These are phyloP conservation scores for Rhagoletis zephyria DNA, from an alignment of 1,140 invertebrate species.

Conservation along the genomic window DNA sequence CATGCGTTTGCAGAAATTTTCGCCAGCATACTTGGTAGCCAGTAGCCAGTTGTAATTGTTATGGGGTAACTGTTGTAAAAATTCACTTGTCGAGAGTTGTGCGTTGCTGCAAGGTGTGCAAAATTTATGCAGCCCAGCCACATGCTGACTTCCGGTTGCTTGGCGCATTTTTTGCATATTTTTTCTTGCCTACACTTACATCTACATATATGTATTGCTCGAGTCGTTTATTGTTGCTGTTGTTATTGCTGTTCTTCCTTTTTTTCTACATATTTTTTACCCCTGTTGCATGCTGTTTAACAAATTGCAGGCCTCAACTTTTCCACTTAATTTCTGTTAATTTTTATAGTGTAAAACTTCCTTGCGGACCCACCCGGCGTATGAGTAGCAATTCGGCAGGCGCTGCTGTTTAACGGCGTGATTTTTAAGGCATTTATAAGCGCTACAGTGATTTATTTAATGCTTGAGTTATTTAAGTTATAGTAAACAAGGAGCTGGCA, in stretches of 20 bases:
- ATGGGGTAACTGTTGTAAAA: too few relatives aligned
- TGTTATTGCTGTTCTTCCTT: too few relatives aligned
- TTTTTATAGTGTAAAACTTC: background rate
- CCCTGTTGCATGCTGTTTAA: conserved; percentile 35
- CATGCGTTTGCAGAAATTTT: too few relatives aligned
- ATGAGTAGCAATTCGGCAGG: background rate
- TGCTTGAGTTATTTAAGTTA: background rate
- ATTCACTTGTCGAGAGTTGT: too few relatives aligned
- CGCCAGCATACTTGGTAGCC: too few relatives aligned
- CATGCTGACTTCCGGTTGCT: conserved; percentile 28
- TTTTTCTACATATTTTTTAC: background rate
- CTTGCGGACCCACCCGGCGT: background rate
- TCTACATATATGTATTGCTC: background rate
- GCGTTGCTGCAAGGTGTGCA: too few relatives aligned
- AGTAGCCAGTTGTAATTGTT: too few relatives aligned
- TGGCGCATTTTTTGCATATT: conserved; percentile 10
- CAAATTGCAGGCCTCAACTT: conserved; percentile 35
- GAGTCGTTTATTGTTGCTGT: background rate
- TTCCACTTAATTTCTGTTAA: conserved; percentile 46
- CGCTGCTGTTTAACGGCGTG: background rate
- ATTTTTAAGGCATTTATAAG: background rate
- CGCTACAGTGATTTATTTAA: background rate
- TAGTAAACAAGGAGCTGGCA: background rate
- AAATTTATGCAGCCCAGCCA: conserved; percentile 37
- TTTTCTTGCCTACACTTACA: background rate